Evolutionary conservation across 2,888 invertebrate genomes (phyloP).

Genomic region (Hoplodrina ambigua): DNA sequence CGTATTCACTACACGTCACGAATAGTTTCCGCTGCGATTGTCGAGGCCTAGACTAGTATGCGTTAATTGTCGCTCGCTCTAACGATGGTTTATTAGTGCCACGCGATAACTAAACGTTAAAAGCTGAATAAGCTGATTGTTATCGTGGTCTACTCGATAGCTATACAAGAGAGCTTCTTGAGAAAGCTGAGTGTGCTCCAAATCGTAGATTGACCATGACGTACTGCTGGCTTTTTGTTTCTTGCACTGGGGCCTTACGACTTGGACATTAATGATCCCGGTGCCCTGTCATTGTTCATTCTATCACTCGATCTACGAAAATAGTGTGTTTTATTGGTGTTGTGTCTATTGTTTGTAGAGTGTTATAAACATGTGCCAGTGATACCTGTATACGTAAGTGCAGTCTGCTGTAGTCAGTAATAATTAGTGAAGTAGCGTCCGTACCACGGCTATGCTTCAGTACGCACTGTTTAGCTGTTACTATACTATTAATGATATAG

Average conservation of each 20-base stretch:
- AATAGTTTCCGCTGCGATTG: constrained; percentile 83
- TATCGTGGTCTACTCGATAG: constrained; percentile 46
- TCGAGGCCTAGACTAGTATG: constrained; percentile 75
- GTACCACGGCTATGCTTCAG: constrained; percentile 43
- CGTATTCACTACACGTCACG: constrained; percentile 81
- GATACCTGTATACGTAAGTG: constrained; percentile 56
- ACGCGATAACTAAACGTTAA: constrained; percentile 65
- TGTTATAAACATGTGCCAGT: constrained; percentile 46
- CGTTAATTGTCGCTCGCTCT: constrained; percentile 76
- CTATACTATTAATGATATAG: constrained; percentile 48
- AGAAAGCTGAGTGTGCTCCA: constrained; percentile 78
- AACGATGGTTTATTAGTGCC: constrained; percentile 70
- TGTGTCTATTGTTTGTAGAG: constrained; percentile 28
- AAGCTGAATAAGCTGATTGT: constrained; percentile 53
- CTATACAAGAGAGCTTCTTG: constrained; percentile 70
- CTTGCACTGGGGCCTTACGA: constrained; percentile 35
- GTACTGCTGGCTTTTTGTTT: constrained; percentile 58
- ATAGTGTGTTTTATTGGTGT: constrained; percentile 25
- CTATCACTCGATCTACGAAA: constrained; percentile 22
- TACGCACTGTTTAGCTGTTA: constrained; percentile 53
- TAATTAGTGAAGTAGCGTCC: constrained; percentile 53
- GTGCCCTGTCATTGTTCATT: constrained; percentile 16
- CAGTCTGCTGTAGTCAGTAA: constrained; percentile 47
- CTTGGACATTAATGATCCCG: constrained; percentile 22
- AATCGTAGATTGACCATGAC: constrained; percentile 82